A percentile compares a stretch with the other conserved stretches of the same genome.
These are phyloP conservation scores for Epinephelus coioides DNA, from an alignment of 2,797 vertebrate species.

Conservation along the genomic window DNA sequence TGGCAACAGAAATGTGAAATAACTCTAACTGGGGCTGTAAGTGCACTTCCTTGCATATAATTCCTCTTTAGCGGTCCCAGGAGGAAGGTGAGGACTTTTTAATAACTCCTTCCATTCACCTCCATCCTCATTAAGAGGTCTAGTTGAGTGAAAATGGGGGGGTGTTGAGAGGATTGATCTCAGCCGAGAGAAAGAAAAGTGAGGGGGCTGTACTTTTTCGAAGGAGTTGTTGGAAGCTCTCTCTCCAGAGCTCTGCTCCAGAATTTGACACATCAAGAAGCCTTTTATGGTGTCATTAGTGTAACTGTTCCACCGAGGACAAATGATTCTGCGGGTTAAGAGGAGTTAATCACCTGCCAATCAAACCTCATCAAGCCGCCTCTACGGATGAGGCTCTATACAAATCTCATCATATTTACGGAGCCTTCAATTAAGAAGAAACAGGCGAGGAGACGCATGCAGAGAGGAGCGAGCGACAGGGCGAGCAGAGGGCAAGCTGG, in stretches of 20 bases:
- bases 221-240: constrained; percentile 65
- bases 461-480: constrained; percentile 60
- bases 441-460: constrained; percentile 48
- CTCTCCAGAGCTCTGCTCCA: constrained; percentile 54
- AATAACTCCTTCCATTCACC: constrained; percentile 83
- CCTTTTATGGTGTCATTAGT: constrained; percentile 81
- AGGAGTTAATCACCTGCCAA: constrained; percentile 86
- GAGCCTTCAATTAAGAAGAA: constrained; percentile 77
- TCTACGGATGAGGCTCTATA: constrained; percentile 69
- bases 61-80: constrained; percentile 77
- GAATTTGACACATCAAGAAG: constrained; percentile 75
- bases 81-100: constrained; percentile 83
- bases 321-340: constrained; percentile 82
- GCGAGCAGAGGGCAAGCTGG: constrained; percentile 48
- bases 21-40: constrained; percentile 72
- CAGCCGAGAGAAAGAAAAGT: constrained; percentile 50
- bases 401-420: constrained; percentile 80
- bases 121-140: constrained; percentile 81
- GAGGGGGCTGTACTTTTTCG: constrained; percentile 64
- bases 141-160: constrained; percentile 69
- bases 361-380: constrained; percentile 79
- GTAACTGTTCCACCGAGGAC: constrained; percentile 76
- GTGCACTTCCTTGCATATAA: constrained; percentile 83
- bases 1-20: constrained; percentile 76
- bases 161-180: constrained; percentile 77